Base-by-base conservation (phyloP, 2,888 invertebrate genomes). In the Cyaniris semiargus region DNA sequence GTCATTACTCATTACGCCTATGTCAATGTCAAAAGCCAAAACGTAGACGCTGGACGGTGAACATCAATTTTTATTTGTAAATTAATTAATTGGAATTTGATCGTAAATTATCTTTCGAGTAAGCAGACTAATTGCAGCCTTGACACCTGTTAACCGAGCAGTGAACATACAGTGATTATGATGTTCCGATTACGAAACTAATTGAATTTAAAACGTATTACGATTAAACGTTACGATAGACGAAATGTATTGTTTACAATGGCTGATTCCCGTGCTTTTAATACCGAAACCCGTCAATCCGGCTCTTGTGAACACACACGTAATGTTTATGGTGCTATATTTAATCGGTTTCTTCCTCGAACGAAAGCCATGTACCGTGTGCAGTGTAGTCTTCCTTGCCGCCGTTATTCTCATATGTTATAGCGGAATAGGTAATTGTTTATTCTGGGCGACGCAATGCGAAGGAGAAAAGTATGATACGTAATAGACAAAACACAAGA, bases 221-320 rank as follows among this genome's bases (percentile, higher is more conserved):
- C 78, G 70, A 58, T 15, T 58, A 56, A 27, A 70, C 76, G 4
- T 15, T 56, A 44, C 23, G 56, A 15, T 48, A 77, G 79, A 82
- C 89, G 88, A 87, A 82, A 98, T 98, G 98, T 98, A 99, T 95
- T 99, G 98, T 95, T 96, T 99, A 86, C 98, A 99, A 95, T 98
- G 98, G 97, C 95, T 99, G 86, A 97, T 99, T 85, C 99, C 99
- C 78, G 98, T 99, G 84, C 95, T 99, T 81, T 95, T 99, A 82
- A 98, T 99, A 90, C 99, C 99, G 83, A 99, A 99, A 92, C 99
- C 99, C 78, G 96, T 98, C 81, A 99, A 99, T 94, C 99, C 99
- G 85, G 98, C 98, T 58, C 95, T 99, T 79, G 96, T 99, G 84
- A 98, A 99, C 89, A 99, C 99, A 77, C 98, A 99, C 91, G 98